Percentiles rank a stretch among this genome's conserved stretches.
Evolutionary conservation across 2,797 vertebrate genomes (phyloP).

Genomic region (Artibeus jamaicensis): DNA sequence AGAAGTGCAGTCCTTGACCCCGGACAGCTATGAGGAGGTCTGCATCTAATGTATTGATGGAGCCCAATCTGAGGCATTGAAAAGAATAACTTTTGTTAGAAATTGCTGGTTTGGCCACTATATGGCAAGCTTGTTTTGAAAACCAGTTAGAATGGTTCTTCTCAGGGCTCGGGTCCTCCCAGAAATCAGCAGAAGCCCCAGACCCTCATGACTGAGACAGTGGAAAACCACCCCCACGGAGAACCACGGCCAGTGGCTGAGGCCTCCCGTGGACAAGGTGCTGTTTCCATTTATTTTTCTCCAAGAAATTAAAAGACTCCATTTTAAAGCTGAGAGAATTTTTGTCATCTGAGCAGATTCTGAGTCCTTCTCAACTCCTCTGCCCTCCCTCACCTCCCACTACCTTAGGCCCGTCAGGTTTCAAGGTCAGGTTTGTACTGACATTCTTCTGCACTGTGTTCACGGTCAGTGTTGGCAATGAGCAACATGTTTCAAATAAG

Average conservation of each 20-base stretch:
- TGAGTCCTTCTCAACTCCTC: neutral
- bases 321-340: neutral
- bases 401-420: neutral
- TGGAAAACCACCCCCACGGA: neutral
- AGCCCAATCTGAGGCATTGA: neutral
- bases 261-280: neutral
- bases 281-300: neutral
- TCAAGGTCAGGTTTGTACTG: neutral
- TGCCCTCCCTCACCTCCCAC: neutral
- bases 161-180: neutral
- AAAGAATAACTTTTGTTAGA: neutral
- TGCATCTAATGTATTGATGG: neutral
- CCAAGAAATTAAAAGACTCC: neutral
- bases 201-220: neutral
- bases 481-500: constrained; percentile 48
- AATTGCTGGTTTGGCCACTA: neutral
- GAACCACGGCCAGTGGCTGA: neutral
- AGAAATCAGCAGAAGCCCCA: neutral
- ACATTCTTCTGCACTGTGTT: neutral
- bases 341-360: neutral
- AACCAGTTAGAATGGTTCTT: neutral
- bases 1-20: neutral
- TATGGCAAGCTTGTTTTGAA: neutral
- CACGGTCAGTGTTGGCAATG: neutral
- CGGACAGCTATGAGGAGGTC: neutral